Base-by-base conservation (phyloP, 2,888 invertebrate species). In the Sturmia bella region DNA sequence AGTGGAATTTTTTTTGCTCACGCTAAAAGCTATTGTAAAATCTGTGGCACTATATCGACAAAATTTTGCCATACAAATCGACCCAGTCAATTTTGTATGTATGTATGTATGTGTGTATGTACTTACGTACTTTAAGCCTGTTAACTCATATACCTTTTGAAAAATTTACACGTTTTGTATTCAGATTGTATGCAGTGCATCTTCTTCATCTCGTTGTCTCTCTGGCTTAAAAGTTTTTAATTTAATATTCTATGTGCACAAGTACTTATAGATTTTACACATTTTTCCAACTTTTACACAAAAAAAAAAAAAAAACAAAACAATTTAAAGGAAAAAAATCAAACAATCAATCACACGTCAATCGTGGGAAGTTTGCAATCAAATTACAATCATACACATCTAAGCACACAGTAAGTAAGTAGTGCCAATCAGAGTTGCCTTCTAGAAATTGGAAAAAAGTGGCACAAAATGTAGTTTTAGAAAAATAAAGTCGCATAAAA, bases 291-390 rank as follows among this genome's bases (percentile, higher is more conserved):
- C 24, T 57, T 80, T 66, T 54, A 48, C 17, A 39, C 21, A 27
- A 37, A 48, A 45, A 69, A 57, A 64, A 41, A 27, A 32, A 2
- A 7, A 1, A 39, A 39, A 32, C 32, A 19, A 45, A 59, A 48
- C n/a, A 56, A 57, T 3, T 39, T 39, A 12, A 39, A 57, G 57
- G 39, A 59, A 59, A 54, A 76, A 50, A 57, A n/a, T n/a, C 32
- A 70, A 79, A 69, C 69, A 66, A 84, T 84, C 83, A 80, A 78
- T 85, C 84, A 82, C 66, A 74, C 84, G 83, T 73, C 85, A 84
- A 82, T 84, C 80, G 85, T 85, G 85, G 85, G 85, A 85, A 85
- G 85, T 61, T 84, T 74, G 61, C 50, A 72, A 75, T 70, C 66
- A 78, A 82, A 74, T 78, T 73, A 73, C 24, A 56, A 57, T 68